Percentiles rank a stretch among this genome's conserved stretches.
Evolutionary conservation across 2,113 vertebrate genomes (phyloP).

Genomic region (Nesogale talazaci): DNA sequence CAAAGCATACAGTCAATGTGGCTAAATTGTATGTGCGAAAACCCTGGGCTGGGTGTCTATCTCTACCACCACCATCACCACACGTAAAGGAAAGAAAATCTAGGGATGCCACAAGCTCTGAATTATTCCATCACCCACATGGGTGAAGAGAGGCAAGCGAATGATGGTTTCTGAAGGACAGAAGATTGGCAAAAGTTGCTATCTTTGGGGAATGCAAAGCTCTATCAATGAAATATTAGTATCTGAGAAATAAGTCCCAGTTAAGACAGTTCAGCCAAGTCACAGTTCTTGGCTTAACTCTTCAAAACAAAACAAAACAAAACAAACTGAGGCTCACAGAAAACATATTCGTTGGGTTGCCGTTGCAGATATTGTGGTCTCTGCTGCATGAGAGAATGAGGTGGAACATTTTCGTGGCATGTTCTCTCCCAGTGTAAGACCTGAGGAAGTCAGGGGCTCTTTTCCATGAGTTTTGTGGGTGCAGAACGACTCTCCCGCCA

Average conservation of each 20-base stretch:
- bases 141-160: not conserved
- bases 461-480: not conserved
- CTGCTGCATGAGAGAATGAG: not conserved
- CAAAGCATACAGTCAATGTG: not conserved
- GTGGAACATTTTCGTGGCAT: not conserved
- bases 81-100: not conserved
- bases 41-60: not conserved
- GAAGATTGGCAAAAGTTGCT: conserved; percentile 17
- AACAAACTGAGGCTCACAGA: conserved; percentile 33
- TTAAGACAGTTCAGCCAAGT: not conserved
- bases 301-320: too few species aligned
- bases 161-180: not conserved
- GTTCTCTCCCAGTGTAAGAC: not conserved
- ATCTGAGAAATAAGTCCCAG: not conserved
- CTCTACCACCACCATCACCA: not conserved
- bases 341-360: not conserved
- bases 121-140: not conserved
- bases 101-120: not conserved
- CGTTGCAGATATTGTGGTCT: not conserved
- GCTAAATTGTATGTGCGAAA: not conserved
- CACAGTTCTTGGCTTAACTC: not conserved
- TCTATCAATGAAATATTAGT: not conserved
- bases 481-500: not conserved
- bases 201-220: not conserved
- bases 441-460: not conserved